Evolutionary conservation across 2,113 vertebrate genomes (phyloP).

Genomic region (Natator depressus): DNA sequence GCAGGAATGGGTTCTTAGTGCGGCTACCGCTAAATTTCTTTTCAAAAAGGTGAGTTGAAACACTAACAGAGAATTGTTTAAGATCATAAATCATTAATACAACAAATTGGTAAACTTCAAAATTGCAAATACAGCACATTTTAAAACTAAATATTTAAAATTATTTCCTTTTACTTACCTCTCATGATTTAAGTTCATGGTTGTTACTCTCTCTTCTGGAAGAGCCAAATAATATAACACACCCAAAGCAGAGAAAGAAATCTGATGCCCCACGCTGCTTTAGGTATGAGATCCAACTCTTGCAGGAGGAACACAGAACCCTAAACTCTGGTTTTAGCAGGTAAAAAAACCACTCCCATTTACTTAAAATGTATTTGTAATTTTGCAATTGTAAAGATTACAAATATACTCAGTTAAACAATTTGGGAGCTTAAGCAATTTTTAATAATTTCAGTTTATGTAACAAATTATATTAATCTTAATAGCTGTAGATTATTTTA

Average conservation of each 20-base stretch:
- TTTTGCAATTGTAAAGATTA: not conserved
- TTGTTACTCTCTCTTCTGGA: not conserved
- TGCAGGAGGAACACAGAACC: not conserved
- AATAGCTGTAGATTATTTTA: not conserved
- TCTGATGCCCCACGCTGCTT: not conserved
- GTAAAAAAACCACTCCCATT: not conserved
- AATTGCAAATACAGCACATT: not conserved
- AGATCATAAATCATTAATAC: not conserved
- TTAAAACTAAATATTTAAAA: not conserved
- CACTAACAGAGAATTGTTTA: not conserved
- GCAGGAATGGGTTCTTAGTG: not conserved
- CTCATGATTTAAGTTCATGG: not conserved
- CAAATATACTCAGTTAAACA: not conserved
- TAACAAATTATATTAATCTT: not conserved
- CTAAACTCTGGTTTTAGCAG: not conserved
- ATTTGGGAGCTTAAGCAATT: not conserved
- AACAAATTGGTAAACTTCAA: not conserved
- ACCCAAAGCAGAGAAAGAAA: not conserved
- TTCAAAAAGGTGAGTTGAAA: not conserved
- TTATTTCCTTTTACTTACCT: not conserved
- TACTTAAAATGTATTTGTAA: not conserved
- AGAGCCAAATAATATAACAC: not conserved
- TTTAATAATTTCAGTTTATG: not conserved
- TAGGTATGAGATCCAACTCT: not conserved
- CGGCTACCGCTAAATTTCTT: constrained; percentile 1